These are phyloP conservation scores for Clytia hemisphaerica DNA, from an alignment of 30 jellyfish, hydroid and myxozoan species.

Conservation along the genomic window DNA sequence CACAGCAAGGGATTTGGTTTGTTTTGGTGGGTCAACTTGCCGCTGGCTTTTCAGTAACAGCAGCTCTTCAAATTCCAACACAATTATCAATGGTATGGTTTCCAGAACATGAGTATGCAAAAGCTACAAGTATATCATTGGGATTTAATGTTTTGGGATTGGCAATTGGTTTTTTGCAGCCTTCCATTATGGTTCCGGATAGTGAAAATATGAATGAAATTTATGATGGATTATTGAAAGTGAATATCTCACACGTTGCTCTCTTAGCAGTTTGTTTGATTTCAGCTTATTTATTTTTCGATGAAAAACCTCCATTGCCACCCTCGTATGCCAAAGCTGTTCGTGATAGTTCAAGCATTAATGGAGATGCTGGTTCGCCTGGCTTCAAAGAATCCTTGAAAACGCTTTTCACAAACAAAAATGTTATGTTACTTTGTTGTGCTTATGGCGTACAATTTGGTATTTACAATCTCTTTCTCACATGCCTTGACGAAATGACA, in stretches of 20 bases:
- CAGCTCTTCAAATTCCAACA: slow-evolving; percentile 66
- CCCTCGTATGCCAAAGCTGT: slow-evolving; percentile 59
- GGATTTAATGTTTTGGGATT: slow-evolving; percentile 52
- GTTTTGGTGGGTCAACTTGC: slow-evolving; percentile 48
- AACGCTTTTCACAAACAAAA: slow-evolving; percentile 28
- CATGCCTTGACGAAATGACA: slow-evolving; percentile 45
- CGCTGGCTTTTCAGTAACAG: slow-evolving; percentile 55
- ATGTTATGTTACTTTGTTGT: slow-evolving; percentile 30
- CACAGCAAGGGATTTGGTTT: slow-evolving; percentile 24
- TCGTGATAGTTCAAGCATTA: slow-evolving; percentile 32
- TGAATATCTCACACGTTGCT: slow-evolving; percentile 43
- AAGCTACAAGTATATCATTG: slow-evolving; percentile 63
- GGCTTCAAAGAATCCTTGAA: slow-evolving; percentile 28
- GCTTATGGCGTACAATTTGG: slow-evolving; percentile 59
- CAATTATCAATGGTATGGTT: slow-evolving; percentile 78
- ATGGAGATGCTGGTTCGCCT: background rate
- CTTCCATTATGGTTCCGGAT: slow-evolving; percentile 53
- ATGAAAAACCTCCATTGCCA: slow-evolving; percentile 53
- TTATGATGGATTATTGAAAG: slow-evolving; percentile 29
- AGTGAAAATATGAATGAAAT: slow-evolving; percentile 27
- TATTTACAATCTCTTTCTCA: slow-evolving; percentile 22
- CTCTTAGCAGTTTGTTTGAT: slow-evolving; percentile 24
- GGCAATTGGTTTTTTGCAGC: slow-evolving; percentile 64
- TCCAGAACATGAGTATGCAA: slow-evolving; percentile 70
- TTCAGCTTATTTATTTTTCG: slow-evolving; percentile 23